A percentile compares a stretch with the other conserved stretches of the same genome.
These are phyloP conservation scores for Hemicordylus capensis DNA, from an alignment of 2,113 vertebrate species.

Conservation along the genomic window DNA sequence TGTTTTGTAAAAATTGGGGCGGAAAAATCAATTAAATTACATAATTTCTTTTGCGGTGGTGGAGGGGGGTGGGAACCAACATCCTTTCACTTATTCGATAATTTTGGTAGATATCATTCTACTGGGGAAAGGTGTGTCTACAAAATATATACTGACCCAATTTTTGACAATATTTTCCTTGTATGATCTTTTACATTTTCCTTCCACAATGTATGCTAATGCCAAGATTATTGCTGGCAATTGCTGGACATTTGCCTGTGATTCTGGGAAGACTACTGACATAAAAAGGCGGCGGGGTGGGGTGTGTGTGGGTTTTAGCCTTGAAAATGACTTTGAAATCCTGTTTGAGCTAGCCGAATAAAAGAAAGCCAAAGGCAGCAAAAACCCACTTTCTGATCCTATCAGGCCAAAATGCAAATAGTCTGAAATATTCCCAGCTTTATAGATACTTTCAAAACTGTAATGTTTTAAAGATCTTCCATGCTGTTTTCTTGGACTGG, in stretches of 20 bases:
- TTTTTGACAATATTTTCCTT: constrained; percentile 3
- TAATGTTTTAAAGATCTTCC: neutral
- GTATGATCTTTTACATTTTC: neutral
- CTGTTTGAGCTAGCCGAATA: neutral
- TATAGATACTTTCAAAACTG: neutral
- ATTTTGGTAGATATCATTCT: neutral
- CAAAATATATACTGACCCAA: neutral
- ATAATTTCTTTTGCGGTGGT: neutral
- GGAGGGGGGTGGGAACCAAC: too few species aligned
- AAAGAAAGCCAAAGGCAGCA: neutral
- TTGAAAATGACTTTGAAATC: neutral
- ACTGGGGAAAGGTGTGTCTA: neutral
- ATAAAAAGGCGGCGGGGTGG: neutral
- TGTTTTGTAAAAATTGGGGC: neutral
- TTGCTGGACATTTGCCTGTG: neutral
- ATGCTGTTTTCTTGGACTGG: neutral
- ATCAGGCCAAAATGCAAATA: neutral
- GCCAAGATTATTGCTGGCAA: neutral
- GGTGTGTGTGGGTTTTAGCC: too few species aligned
- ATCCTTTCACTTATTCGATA: neutral
- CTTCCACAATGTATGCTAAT: neutral
- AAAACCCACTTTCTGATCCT: neutral
- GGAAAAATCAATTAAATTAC: neutral
- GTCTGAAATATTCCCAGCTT: neutral
- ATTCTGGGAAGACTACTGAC: neutral